phyloP scores from a whole-genome alignment of 2,797 vertebrate genomes.

The Malacoraja senta region DNA sequence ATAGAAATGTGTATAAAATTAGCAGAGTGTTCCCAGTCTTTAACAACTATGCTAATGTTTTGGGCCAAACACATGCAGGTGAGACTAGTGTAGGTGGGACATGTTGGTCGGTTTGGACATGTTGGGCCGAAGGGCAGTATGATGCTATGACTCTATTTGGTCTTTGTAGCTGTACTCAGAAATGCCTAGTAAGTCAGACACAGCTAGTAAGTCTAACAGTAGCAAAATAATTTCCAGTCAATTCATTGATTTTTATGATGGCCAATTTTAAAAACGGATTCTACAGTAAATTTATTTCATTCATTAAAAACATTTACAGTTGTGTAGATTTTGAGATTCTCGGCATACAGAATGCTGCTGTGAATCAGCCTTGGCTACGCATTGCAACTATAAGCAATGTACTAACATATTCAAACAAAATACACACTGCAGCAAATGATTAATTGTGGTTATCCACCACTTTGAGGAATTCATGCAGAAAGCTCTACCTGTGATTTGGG shows the following conservation, averaged over 20 bases:
- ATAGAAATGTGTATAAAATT: background rate
- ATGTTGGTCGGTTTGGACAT: too few species aligned
- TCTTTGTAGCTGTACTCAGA: background rate
- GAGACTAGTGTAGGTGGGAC: too few species aligned
- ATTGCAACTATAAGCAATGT: background rate
- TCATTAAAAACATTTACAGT: conserved; percentile 11
- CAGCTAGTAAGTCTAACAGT: too few species aligned
- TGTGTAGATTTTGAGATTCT: conserved; percentile 6
- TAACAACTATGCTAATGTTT: background rate
- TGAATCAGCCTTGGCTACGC: background rate
- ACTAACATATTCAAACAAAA: background rate
- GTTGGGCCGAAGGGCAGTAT: too few species aligned
- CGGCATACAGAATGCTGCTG: background rate
- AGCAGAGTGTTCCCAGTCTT: background rate
- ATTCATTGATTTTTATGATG: background rate
- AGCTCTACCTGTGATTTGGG: background rate
- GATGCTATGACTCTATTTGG: too few species aligned
- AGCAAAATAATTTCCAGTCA: background rate
- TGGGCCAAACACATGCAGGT: too few species aligned
- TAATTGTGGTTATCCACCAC: background rate
- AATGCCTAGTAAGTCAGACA: background rate
- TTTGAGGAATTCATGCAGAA: background rate
- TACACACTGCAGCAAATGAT: background rate
- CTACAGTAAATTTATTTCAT: background rate
- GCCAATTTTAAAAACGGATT: background rate